These are phyloP conservation scores for Diacarnus erythraeanus DNA, from an alignment of 37 sponge, comb jelly and placozoan genomes.

Conservation along the genomic window DNA sequence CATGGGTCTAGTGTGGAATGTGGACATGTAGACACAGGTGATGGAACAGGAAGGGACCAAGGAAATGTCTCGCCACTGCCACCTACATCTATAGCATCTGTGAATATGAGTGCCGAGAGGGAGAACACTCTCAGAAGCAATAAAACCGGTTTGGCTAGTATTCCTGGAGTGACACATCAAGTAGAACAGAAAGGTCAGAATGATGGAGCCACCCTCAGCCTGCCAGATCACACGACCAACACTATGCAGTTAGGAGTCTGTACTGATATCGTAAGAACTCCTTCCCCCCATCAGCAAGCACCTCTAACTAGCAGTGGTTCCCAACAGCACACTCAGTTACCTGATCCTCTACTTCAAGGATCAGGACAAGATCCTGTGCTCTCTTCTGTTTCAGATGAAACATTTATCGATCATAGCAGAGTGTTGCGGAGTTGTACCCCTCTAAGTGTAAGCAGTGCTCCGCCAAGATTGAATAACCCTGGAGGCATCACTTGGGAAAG, in stretches of 20 bases:
- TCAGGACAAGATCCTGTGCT: not conserved
- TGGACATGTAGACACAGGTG: no score
- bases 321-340: not conserved
- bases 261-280: not conserved
- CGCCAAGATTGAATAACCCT: not conserved
- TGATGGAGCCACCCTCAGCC: no score
- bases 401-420: not conserved
- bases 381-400: not conserved
- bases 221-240: no score
- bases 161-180: no score
- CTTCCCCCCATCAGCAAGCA: not conserved
- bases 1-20: no score
- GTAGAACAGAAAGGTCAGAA: no score
- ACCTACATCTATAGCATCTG: no score
- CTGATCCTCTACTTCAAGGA: not conserved
- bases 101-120: no score
- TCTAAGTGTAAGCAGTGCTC: conserved; percentile 14
- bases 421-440: not conserved
- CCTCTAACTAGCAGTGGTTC: not conserved
- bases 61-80: no score
- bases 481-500: not conserved
- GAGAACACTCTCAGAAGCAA: no score
- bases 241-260: not conserved
- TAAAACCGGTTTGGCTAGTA: no score
- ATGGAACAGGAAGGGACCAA: no score